Evolutionary conservation across 2,797 vertebrate species (phyloP), one percentile per base, ranked within the genome.

Genomic region (Holocentrus rufus): DNA sequence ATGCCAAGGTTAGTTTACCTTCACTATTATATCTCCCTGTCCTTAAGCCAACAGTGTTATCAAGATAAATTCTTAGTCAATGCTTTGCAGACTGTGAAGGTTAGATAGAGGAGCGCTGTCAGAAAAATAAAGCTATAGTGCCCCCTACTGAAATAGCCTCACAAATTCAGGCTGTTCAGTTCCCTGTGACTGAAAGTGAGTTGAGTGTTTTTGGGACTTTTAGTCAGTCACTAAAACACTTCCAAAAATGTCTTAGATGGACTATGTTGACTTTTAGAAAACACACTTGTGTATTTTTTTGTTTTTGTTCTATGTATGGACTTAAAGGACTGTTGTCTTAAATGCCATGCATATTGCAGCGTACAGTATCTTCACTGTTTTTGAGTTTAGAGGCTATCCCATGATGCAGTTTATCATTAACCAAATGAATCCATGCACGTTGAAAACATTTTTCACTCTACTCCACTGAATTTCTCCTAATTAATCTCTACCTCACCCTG

Each of bases 111-210:
- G 30, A 47, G 5, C 14, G 8, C 7, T 42, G 49, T 53, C 2
- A 39, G 53, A 50, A 80, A 73, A 57, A 36, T 77, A 20, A 63
- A 58, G 36, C 65, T 64, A 10, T 78, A 67, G 79, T 44, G 20
- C 92, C 90, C 88, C 87, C 92, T 93, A 68, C 76, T 91, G 92
- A 66, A 7, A 5, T 0, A 61, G 54, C 62, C 18, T 27, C 0
- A 7, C 20, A 57, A 60, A 22, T 8, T 46, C 14, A 20, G 5
- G 52, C 50, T 30, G 3, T 54, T 39, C 22, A 36, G 14, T n/a
- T 63, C 5, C 47, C 53, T 78, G 22, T 64, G 27, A 57, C 31
- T 67, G 3, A 50, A 53, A 67, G 34, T 27, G 13, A 1, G 20
- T 53, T 7, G 1, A 27, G 20, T 6, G 15, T 59, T 22, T 22